Evolutionary conservation across 2,888 invertebrate genomes (phyloP).

Genomic region (Andrena hattorfiana): DNA sequence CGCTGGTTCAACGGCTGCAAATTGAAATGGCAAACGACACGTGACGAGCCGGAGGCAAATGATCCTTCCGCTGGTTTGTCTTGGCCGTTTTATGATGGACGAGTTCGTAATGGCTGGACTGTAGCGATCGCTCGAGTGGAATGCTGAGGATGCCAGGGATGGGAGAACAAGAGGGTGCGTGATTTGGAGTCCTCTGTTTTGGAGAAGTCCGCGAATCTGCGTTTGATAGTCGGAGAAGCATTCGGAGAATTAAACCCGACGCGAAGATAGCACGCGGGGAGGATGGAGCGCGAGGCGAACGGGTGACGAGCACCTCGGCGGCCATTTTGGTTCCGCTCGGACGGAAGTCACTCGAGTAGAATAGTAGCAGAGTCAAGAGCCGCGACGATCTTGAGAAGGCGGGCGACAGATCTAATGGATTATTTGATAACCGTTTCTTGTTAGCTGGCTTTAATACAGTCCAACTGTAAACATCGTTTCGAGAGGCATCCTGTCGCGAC

Average conservation of each 20-base stretch:
- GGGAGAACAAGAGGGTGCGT: too few relatives aligned
- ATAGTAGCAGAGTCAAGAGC: conserved; percentile 73
- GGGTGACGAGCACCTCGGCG: conserved; percentile 58
- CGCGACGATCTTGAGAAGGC: conserved; percentile 74
- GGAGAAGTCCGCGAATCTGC: not conserved
- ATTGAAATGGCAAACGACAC: conserved; percentile 13
- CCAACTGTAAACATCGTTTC: conserved; percentile 44
- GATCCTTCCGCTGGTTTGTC: not conserved
- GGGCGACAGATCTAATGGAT: conserved; percentile 66
- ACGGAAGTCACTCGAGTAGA: conserved; percentile 73
- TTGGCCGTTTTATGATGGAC: not conserved
- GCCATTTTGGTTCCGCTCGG: conserved; percentile 81
- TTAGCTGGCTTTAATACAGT: conserved; percentile 70
- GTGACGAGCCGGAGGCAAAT: conserved; percentile 21
- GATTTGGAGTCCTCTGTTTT: too few relatives aligned
- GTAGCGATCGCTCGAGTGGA: too few relatives aligned
- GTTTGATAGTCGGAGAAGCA: too few relatives aligned
- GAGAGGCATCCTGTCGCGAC: conserved; percentile 4
- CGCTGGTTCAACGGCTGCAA: not conserved
- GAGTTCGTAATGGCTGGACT: not conserved
- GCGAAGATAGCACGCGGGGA: conserved; percentile 23
- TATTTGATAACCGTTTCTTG: conserved; percentile 76
- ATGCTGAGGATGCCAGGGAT: too few relatives aligned
- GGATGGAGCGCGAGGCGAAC: conserved; percentile 51
- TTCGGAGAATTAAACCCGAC: not conserved